These are phyloP conservation scores for Xenentodon cancila DNA, from an alignment of 2,797 vertebrate species.

Conservation along the genomic window DNA sequence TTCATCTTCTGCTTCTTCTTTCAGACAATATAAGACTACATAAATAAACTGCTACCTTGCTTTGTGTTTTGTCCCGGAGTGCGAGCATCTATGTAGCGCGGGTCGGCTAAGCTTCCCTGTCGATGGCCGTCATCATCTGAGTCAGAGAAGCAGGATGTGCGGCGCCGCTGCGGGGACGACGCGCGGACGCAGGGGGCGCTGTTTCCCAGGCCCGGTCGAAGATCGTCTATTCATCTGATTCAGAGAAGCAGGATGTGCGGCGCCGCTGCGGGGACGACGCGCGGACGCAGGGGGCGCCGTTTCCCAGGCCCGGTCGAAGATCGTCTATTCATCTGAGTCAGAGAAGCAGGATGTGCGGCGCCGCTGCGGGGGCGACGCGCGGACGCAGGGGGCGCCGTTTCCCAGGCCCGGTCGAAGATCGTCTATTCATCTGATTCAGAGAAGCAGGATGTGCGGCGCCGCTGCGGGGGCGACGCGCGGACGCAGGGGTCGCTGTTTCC, in stretches of 20 bases:
- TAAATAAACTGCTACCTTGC: conserved; percentile 27
- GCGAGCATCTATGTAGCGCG: conserved; percentile 43
- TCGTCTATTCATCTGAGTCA: conserved; percentile 63
- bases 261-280: not conserved
- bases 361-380: not conserved
- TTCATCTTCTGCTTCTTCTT: too few relatives aligned
- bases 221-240: conserved; percentile 58
- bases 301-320: conserved; percentile 15
- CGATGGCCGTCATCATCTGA: conserved; percentile 57
- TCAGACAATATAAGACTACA: fast-evolving
- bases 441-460: conserved; percentile 75
- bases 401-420: conserved; percentile 25
- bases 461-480: not conserved
- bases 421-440: conserved; percentile 62
- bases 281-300: conserved; percentile 46
- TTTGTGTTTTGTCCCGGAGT: conserved; percentile 12
- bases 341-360: conserved; percentile 76
- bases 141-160: conserved; percentile 78
- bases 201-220: conserved; percentile 14
- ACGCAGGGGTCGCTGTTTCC: too few relatives aligned
- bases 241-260: conserved; percentile 77
- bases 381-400: conserved; percentile 47
- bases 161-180: conserved; percentile 7
- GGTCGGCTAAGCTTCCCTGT: conserved; percentile 39
- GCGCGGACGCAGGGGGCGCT: conserved; percentile 44